Base-by-base conservation (phyloP, 2,888 invertebrate genomes). In the Tetragonisca angustula region DNA sequence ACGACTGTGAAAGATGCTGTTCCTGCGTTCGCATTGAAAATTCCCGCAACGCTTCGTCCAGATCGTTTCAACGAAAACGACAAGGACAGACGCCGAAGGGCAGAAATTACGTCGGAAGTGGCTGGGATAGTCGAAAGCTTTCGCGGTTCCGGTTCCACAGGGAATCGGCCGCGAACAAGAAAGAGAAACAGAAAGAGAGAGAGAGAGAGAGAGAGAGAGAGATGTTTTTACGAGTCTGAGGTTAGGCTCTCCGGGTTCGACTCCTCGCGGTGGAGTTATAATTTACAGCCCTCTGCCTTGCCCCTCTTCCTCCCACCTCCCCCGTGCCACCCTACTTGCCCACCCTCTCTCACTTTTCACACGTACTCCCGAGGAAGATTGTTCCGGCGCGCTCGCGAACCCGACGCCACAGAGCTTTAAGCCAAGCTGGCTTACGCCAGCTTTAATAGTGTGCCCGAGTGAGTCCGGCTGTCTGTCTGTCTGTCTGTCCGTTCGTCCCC, bases 251-350 rank as follows among this genome's bases (percentile, higher is more conserved):
- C 91, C 87, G 88, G 91, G 91, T 92, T 93, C 92, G 93, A 92
- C 92, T 93, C 92, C 92, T 93, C 93, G 92, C 93, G 92, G 92
- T 93, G 93, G 93, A 93, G 92, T 93, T 94, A 94, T 93, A 91
- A 93, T 93, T 93, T 92, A 93, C 93, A 93, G 92, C 91, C 93
- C 91, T 84, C 84, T 86, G 88, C 87, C 79, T 83, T 79, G 87
- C 81, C 89, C 88, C 87, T 81, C 86, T 89, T 90, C 90, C 90
- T 88, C 91, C 24, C 61, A 17, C 86, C 79, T 83, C 80, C 86
- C 81, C 89, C 88, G 85, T 79, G 83, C 89, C 90, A 89, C 90
- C 90, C 89, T 87, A 89, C 79, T 54, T 72, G 56, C 61, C 79
- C 52, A 65, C 43, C 65, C 79, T 78, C 59, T 77, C 76, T 85